Evolutionary conservation across 2,797 vertebrate species (phyloP), one percentile per base, ranked within the genome.

Genomic region (Parauchenoglanis ngamensis): DNA sequence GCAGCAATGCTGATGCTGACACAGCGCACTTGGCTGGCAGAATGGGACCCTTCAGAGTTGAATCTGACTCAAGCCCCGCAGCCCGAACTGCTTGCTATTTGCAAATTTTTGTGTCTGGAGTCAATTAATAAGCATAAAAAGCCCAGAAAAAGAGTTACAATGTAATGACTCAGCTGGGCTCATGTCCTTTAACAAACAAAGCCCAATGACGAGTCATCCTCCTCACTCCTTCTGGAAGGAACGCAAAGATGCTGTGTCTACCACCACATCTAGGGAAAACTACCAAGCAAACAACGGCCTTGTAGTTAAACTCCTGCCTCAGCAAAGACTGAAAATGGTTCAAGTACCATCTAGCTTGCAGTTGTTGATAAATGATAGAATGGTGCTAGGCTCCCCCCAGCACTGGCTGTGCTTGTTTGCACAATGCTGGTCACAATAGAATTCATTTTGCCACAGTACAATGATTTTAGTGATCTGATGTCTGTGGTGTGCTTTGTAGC

Each of bases 321-420:
- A 25, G 31, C 56, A 65, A 63, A 31, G 28, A 54, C 25, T 35
- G 2, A 54, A 83, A 83, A 83, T 70, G 65, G 81, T 83, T 54
- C 49, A 25, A 54, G 28, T 68, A 19, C 65, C 12, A n/a, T 63
- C 1, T 63, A 61, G 35, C 17, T 28, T 19, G 25, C 59, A 82
- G 31, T 8, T 35, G 49, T 7, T 54, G n/a, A 17, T 59, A 40
- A 77, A 54, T 49, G 49, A 77, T 10, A 28, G 49, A 15, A 19
- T 28, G 49, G n/a, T 54, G 44, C 23, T 35, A 75, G 44, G 10
- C 72, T 46, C 21, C 44, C 21, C 12, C 61, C 0, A 52, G 59
- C 59, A 28, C 17, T 82, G 19, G n/a, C 49, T 21, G 23, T n/a
- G n/a, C 46, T 31, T 31, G 46, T 25, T 78, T 15, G 12, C 5